Evolutionary conservation across 2,888 invertebrate genomes (phyloP).

Genomic region (Odontocolon sp.): DNA sequence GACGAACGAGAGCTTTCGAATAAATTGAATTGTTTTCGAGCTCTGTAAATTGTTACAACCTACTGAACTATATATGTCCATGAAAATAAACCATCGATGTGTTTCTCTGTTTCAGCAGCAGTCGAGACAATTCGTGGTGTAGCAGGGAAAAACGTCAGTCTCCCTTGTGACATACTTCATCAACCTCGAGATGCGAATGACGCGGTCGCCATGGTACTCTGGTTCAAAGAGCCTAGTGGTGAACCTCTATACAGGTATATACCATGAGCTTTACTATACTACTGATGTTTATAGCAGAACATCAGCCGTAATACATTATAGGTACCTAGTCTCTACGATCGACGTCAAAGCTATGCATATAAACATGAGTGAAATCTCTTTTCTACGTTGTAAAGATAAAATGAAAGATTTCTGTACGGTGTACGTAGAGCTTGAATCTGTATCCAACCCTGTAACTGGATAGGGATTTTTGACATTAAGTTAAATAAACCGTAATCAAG

Average conservation of each 20-base stretch:
- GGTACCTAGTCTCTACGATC: too few species aligned
- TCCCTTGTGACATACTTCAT: conserved; percentile 91
- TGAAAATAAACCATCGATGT: not conserved
- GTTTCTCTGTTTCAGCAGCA: conserved; percentile 85
- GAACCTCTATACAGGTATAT: conserved; percentile 89
- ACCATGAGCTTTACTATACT: conserved; percentile 25
- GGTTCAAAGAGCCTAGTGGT: conserved; percentile 94
- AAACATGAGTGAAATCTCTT: too few species aligned
- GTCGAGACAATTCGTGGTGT: conserved; percentile 93
- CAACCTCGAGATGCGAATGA: conserved; percentile 91
- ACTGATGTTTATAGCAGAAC: conserved; percentile 4
- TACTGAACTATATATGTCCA: not conserved
- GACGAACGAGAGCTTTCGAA: not conserved
- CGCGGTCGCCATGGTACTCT: conserved; percentile 93
- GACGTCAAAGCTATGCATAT: too few species aligned
- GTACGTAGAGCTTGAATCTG: too few species aligned
- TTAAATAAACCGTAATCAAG: too few species aligned
- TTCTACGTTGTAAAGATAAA: too few species aligned
- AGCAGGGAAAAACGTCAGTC: conserved; percentile 89
- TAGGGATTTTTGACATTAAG: too few species aligned
- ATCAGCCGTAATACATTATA: not conserved
- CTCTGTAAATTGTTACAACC: not conserved
- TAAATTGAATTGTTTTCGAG: not conserved
- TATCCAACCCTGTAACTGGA: too few species aligned
- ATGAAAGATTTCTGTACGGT: too few species aligned